Evolutionary conservation across 2,113 vertebrate species (phyloP), one percentile per base, ranked within the genome.

Genomic region (Mormyrus iriodes): DNA sequence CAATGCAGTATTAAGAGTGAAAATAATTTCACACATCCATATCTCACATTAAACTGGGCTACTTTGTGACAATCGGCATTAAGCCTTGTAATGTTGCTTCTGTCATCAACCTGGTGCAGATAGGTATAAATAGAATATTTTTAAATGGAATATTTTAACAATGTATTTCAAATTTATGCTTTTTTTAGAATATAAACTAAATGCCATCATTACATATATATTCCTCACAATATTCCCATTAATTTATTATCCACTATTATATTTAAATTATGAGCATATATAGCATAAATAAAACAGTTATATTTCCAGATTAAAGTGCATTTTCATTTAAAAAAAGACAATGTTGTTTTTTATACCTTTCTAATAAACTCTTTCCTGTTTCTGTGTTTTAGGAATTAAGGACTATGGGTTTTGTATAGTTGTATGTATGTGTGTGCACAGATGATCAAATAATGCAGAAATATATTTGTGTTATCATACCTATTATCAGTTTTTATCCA

Each of bases 21-120:
- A 49, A 46, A 52, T 76, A 89, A 91, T 89, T 65, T 53, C 87
- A 89, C 84, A 84, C 89, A 88, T 87, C 15, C 65, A 79, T 87
- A 90, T 90, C 65, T 76, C 91, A 89, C 89, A 46, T 69, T 90
- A 90, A 91, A 90, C 88, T 84, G 73, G 39, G 1, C 27, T 42
- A 4, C 5, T 73, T 12, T 15, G 31, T 73, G n/a, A 15, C 69
- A 73, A 73, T 31, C 4, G 31, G 2, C 55, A 61, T 61, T 61
- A 61, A 61, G 10, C 10, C 21, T 85, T 31, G 24, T 3, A 85
- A 85, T 8, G 48, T 85, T 85, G 27, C 42, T 85, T 85, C 21
- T 85, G 24, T 13, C 2, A 48, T 19, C 27, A 85, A 49, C 83
- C 21, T 24, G 15, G 24, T 48, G 19, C 31, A 73, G 65, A 73